phyloP scores from a whole-genome alignment of 2,113 vertebrate genomes.

The Malaclemys terrapin region DNA sequence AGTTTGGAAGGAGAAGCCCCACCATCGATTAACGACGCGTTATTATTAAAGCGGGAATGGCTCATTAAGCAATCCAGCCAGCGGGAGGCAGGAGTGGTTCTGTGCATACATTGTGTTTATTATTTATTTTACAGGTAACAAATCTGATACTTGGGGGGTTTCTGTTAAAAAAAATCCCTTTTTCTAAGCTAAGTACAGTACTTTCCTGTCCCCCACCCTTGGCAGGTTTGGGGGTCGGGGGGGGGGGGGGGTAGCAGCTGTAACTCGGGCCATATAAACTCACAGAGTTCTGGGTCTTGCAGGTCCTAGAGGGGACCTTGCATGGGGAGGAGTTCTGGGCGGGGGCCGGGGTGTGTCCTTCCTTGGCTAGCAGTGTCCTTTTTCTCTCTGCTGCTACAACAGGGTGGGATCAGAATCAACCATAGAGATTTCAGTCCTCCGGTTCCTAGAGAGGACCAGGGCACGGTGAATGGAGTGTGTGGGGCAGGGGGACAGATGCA shows the following conservation, averaged over 20 bases:
- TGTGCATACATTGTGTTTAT: background rate
- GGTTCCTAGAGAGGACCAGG: background rate
- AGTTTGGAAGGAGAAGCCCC: background rate
- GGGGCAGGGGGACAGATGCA: too few species aligned
- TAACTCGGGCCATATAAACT: background rate
- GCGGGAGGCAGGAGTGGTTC: background rate
- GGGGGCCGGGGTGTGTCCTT: background rate
- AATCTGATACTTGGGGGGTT: background rate
- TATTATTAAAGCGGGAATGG: too few species aligned
- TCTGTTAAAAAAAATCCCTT: background rate
- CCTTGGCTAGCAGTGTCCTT: too few species aligned
- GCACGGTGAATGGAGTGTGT: background rate
- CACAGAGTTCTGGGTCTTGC: background rate
- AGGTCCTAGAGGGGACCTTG: background rate
- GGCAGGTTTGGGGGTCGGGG: background rate
- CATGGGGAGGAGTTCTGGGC: background rate
- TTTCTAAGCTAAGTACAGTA: background rate
- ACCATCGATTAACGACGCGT: too few species aligned
- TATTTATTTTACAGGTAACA: background rate
- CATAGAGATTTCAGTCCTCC: background rate
- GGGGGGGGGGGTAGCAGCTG: background rate
- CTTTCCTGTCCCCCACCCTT: background rate
- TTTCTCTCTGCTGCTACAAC: background rate
- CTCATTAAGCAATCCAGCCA: constrained; percentile 60
- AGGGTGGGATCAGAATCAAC: background rate